A percentile compares a stretch with the other conserved stretches of the same genome.
Evolutionary conservation across 2,888 invertebrate genomes (phyloP).

Genomic region (Rhogogaster chlorosoma): DNA sequence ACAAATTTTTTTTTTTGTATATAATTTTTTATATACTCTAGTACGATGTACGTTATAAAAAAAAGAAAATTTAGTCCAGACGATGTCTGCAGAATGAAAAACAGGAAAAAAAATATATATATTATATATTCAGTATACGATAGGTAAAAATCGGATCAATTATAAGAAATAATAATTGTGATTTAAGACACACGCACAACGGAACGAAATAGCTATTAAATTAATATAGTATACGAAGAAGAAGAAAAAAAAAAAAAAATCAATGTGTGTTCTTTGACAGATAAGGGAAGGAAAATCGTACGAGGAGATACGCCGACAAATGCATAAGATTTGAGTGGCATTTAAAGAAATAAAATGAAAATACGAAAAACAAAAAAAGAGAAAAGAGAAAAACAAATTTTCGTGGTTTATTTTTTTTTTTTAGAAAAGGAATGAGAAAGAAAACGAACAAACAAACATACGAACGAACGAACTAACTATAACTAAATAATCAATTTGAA

Average conservation of each 20-base stretch:
- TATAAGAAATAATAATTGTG: constrained; percentile 10
- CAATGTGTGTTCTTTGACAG: constrained; percentile 41
- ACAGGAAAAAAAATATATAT: background rate
- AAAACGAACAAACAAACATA: background rate
- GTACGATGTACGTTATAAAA: background rate
- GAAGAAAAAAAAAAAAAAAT: constrained; percentile 8
- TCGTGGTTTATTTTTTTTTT: background rate
- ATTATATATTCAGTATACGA: background rate
- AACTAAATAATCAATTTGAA: background rate
- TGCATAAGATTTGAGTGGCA: constrained; percentile 44
- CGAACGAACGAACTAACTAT: background rate
- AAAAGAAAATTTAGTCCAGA: too few species aligned
- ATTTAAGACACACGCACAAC: background rate
- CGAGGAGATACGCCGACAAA: constrained; percentile 49
- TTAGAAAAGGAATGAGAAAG: background rate
- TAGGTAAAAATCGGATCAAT: background rate
- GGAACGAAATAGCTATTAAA: background rate
- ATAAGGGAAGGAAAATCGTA: constrained; percentile 51
- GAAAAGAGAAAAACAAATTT: background rate
- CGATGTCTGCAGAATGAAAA: background rate
- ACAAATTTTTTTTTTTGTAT: background rate
- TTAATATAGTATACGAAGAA: background rate
- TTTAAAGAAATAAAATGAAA: background rate
- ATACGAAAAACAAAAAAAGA: too few species aligned
- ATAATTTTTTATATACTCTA: background rate